Percentiles rank a stretch among this genome's conserved stretches.
Conservation (phyloP, 2,888 invertebrate species). For the Boloria euphrosyne region DNA sequence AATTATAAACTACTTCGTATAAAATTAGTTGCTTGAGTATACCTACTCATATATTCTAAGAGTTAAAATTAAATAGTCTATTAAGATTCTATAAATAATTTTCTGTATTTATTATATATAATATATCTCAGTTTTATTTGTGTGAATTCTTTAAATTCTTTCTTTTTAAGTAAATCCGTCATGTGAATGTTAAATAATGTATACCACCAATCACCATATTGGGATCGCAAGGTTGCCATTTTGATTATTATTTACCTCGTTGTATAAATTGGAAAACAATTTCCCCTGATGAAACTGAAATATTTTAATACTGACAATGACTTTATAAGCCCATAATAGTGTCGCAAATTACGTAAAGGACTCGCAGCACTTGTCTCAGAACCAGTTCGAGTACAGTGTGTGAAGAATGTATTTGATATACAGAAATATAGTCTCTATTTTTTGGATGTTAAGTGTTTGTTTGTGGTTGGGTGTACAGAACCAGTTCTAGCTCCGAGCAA, state of each 20-base stretch:
- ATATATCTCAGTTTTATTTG: not conserved
- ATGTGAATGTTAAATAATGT: slow-evolving; percentile 22
- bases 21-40: slow-evolving; percentile 30
- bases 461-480: slow-evolving; percentile 42
- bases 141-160: slow-evolving; percentile 1
- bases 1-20: slow-evolving; percentile 53
- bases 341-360: slow-evolving; percentile 60
- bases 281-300: slow-evolving; percentile 28
- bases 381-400: slow-evolving; percentile 50
- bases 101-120: too few relatives aligned
- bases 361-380: slow-evolving; percentile 55
- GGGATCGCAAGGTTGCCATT: slow-evolving; percentile 20
- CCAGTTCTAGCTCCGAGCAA: slow-evolving; percentile 68
- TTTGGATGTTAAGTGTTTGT: slow-evolving; percentile 11
- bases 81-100: too few relatives aligned
- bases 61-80: slow-evolving; percentile 1
- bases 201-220: slow-evolving; percentile 19
- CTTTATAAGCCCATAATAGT: slow-evolving; percentile 44
- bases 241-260: slow-evolving; percentile 15
- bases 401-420: slow-evolving; percentile 18
- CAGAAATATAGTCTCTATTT: slow-evolving; percentile 19
- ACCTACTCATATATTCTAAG: not conserved
- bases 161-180: slow-evolving; percentile 18
- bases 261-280: slow-evolving; percentile 24
- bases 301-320: slow-evolving; percentile 39